Conservation (phyloP, 2,797 vertebrate genomes). For the Onychomys torridus region DNA sequence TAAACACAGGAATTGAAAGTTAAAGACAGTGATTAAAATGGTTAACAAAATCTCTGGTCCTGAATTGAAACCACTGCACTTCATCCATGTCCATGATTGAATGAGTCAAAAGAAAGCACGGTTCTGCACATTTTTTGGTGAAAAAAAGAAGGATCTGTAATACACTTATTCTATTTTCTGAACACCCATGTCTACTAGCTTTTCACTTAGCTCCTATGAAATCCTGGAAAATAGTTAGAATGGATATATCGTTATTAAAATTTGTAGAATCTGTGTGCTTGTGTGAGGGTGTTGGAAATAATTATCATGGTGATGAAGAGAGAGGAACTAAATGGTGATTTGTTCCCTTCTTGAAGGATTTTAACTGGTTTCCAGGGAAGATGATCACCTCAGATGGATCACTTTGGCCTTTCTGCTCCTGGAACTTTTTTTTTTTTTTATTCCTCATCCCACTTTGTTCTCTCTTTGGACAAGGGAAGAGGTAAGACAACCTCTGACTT, state of each 20-base stretch:
- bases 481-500: background rate
- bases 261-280: background rate
- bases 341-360: background rate
- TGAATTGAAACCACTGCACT: background rate
- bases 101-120: background rate
- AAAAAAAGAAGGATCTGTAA: background rate
- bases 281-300: background rate
- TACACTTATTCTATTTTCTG: background rate
- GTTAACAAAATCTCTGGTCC: background rate
- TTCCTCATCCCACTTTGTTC: background rate
- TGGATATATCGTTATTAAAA: background rate
- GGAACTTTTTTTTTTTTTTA: background rate
- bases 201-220: constrained; percentile 7
- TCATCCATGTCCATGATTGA: background rate
- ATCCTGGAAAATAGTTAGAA: background rate
- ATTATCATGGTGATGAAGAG: background rate
- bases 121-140: background rate
- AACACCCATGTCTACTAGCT: background rate
- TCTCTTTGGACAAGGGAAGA: background rate
- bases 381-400: background rate
- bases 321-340: background rate
- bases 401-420: background rate
- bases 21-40: background rate
- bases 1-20: background rate
- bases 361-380: constrained; percentile 18